Evolutionary conservation across 2,888 invertebrate species (phyloP).

Genomic region (Pheosia gnoma): DNA sequence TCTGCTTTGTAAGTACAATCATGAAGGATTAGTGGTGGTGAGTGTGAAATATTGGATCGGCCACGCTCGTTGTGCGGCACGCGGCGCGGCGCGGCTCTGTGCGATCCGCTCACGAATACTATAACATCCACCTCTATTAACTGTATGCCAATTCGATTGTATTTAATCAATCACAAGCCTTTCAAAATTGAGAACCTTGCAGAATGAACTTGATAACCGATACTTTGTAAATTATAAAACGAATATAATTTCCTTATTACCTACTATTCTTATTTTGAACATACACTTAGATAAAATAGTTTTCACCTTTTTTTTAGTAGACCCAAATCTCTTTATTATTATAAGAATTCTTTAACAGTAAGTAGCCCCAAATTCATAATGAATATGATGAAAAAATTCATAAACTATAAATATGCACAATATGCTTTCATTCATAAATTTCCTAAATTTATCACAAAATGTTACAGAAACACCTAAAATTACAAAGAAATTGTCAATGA

Average conservation of each 20-base stretch:
- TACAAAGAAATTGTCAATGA: too few relatives aligned
- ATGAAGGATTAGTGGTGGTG: constrained; percentile 72
- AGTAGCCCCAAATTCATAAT: too few relatives aligned
- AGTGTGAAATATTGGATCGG: constrained; percentile 77
- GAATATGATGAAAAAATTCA: too few relatives aligned
- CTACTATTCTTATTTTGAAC: too few relatives aligned
- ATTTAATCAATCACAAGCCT: constrained; percentile 19
- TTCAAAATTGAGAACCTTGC: background rate
- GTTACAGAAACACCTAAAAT: too few relatives aligned
- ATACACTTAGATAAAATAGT: too few relatives aligned
- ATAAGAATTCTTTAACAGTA: too few relatives aligned
- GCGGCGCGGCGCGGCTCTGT: constrained; percentile 65
- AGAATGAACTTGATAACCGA: constrained; percentile 6
- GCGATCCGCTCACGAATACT: constrained; percentile 54
- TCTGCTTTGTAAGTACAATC: constrained; percentile 69
- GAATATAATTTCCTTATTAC: background rate
- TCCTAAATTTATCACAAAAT: too few relatives aligned
- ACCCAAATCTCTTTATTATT: too few relatives aligned
- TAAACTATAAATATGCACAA: too few relatives aligned
- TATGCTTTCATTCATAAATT: too few relatives aligned
- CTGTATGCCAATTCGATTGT: constrained; percentile 27
- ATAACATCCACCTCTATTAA: constrained; percentile 39
- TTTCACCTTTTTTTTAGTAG: too few relatives aligned
- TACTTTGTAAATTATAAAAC: background rate
- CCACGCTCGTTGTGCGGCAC: constrained; percentile 67